Conservation (phyloP, 1,140 invertebrate genomes). For the Drosophila murphyi region DNA sequence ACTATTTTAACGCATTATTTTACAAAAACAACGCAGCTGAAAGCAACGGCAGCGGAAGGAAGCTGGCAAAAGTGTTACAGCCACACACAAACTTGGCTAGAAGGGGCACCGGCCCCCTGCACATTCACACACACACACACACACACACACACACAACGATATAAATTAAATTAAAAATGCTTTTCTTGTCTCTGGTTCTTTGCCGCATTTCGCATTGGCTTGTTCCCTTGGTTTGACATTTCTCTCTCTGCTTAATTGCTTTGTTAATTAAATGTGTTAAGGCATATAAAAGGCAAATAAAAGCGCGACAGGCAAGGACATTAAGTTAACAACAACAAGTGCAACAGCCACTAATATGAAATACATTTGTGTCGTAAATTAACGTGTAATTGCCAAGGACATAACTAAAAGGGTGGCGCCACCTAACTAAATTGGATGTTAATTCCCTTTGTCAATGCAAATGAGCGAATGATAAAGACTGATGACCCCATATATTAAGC, state of each 20-base stretch:
- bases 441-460: constrained; percentile 58
- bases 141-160: constrained; percentile 23
- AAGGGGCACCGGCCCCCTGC: neutral
- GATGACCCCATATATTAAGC: constrained; percentile 15
- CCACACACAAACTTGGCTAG: constrained; percentile 17
- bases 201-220: constrained; percentile 44
- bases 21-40: constrained; percentile 56
- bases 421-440: constrained; percentile 54
- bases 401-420: constrained; percentile 13
- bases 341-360: constrained; percentile 67
- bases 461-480: constrained; percentile 61
- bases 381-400: constrained; percentile 62
- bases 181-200: constrained; percentile 45
- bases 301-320: constrained; percentile 68
- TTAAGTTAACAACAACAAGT: constrained; percentile 71
- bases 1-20: constrained; percentile 59
- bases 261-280: constrained; percentile 82
- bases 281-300: constrained; percentile 69
- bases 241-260: constrained; percentile 81
- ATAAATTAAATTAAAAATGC: constrained; percentile 79
- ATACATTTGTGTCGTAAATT: constrained; percentile 74
- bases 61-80: constrained; percentile 28
- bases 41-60: constrained; percentile 27
- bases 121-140: neutral
- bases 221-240: constrained; percentile 52